phyloP scores from a whole-genome alignment of 2,113 vertebrate genomes.

The Chaetorhynchus papuensis region DNA sequence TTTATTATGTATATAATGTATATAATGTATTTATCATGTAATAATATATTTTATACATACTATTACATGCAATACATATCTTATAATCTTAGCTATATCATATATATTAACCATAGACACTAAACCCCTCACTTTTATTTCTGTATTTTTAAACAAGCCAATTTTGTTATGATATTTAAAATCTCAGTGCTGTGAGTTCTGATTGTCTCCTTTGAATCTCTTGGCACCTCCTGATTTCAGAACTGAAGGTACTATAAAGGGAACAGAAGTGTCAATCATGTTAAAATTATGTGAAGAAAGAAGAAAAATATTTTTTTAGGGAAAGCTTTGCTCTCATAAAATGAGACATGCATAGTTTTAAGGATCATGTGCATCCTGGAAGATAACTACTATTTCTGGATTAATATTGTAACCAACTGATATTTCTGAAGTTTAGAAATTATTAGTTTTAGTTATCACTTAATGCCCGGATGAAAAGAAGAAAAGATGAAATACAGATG shows the following conservation, averaged over 20 bases:
- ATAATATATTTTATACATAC: background rate
- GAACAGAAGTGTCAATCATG: background rate
- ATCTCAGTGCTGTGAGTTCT: background rate
- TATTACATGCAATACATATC: too few relatives aligned
- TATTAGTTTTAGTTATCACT: background rate
- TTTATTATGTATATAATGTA: background rate
- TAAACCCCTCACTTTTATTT: background rate
- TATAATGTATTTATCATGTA: background rate
- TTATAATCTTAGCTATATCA: too few relatives aligned
- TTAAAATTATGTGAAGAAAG: background rate
- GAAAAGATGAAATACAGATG: background rate
- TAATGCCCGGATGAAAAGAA: background rate
- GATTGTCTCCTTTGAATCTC: background rate
- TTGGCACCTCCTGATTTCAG: background rate
- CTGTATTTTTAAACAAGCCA: background rate
- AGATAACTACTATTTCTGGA: background rate
- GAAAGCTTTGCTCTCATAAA: background rate
- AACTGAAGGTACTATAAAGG: background rate
- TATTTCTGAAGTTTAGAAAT: background rate
- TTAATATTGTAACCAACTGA: background rate
- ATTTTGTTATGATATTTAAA: background rate
- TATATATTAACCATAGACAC: rapidly evolving
- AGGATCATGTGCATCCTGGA: background rate
- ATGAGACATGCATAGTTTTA: background rate
- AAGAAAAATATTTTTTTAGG: background rate